Base-by-base conservation (phyloP, 1,140 invertebrate genomes). In the Stenopsyche tienmushanensis region DNA sequence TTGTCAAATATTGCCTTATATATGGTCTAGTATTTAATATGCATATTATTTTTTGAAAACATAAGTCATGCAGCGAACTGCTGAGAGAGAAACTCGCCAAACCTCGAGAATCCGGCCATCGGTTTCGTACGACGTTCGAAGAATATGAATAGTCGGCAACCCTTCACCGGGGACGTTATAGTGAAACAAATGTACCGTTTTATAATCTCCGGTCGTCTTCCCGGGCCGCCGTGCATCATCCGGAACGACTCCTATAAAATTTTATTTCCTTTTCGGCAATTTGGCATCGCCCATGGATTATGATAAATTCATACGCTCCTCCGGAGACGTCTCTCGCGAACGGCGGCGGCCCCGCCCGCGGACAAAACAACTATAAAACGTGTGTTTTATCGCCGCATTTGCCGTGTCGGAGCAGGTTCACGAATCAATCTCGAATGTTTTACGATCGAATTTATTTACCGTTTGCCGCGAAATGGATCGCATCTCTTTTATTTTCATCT, bases 181-280 rank as follows among this genome's bases (percentile, higher is more conserved):
- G n/a, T n/a, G n/a, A 55, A 57, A 63, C 34, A 67, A 67, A 67
- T 67, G 65, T 62, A 63, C 59, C 65, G 65, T 63, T 67, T 63
- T 63, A 63, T 63, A 63, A 67, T 63, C 53, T 63, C 15, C 65
- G 42, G 41, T 15, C 44, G 29, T 13, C 5, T 53, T 41, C 49
- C 57, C 45, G 29, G 49, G 21, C 65, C 25, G 25, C 49, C 47
- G 45, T 67, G 55, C 52, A 62, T 50, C 59, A 62, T 50, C 60
- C 55, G 25, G 50, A 62, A 53, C 34, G 53, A 50, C 65, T 67
- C 39, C 26, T 57, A 58, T 67, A 63, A 63, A 67, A 62, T 63
- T 62, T 63, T 63, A 67, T 67, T 67, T 29, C 63, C 52, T 62
- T 63, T 58, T 67, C 44, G 60, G 60, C 65, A 67, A 63, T 67